Evolutionary conservation across 2,797 vertebrate species (phyloP).

Genomic region (Florisuga fusca): DNA sequence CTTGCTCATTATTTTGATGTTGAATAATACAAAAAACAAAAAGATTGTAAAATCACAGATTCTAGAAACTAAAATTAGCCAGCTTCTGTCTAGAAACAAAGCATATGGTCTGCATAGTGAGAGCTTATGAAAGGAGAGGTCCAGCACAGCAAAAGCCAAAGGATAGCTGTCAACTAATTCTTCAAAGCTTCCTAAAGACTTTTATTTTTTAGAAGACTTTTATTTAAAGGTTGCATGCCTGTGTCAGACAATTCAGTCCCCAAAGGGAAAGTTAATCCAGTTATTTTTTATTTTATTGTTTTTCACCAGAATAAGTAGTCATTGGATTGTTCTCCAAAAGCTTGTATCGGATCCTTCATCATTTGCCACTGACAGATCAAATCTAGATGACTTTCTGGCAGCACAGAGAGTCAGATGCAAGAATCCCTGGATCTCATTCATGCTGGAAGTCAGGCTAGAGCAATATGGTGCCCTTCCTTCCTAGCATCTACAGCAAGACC

Average conservation of each 20-base stretch:
- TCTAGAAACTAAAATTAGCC: not conserved
- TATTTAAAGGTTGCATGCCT: not conserved
- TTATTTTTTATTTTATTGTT: not conserved
- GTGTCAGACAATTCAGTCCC: not conserved
- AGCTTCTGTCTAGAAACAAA: not conserved
- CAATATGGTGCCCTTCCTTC: not conserved
- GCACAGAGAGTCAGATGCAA: not conserved
- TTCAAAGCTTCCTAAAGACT: not conserved
- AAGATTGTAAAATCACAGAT: not conserved
- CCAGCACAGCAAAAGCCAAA: not conserved
- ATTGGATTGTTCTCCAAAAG: not conserved
- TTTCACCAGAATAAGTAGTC: not conserved
- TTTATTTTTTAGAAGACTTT: not conserved
- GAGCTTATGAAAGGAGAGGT: not conserved
- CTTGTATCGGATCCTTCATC: not conserved
- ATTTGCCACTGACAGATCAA: not conserved
- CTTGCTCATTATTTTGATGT: not conserved
- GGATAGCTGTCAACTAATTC: not conserved
- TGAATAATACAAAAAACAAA: not conserved
- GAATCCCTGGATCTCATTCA: not conserved
- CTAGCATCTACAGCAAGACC: rapidly evolving
- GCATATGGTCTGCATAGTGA: not conserved
- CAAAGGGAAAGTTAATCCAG: constrained; percentile 6
- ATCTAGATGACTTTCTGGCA: not conserved
- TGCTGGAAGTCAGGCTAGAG: not conserved